A percentile compares a stretch with the other conserved stretches of the same genome.
These are phyloP conservation scores for Sylvietta virens DNA, from an alignment of 2,113 vertebrate genomes.

Conservation along the genomic window DNA sequence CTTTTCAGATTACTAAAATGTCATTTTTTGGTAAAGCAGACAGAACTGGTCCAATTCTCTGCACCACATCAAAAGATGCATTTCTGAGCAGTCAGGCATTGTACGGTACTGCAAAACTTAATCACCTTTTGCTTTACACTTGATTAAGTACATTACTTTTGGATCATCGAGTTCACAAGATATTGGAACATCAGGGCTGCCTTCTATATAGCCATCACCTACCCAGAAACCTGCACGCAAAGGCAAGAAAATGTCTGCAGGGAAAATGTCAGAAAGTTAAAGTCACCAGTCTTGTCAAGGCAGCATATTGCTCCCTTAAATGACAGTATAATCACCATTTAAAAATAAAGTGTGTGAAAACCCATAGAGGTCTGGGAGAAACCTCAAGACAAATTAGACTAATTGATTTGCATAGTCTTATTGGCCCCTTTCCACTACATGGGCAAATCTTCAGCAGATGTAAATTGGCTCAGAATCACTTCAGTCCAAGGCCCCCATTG, in stretches of 20 bases:
- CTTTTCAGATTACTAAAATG: neutral
- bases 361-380: neutral
- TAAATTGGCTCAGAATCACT: neutral
- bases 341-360: neutral
- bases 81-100: slow-evolving; percentile 62
- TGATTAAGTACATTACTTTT: slow-evolving; percentile 61
- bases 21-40: slow-evolving; percentile 25
- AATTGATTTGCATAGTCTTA: neutral
- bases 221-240: neutral
- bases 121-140: slow-evolving; percentile 63
- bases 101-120: slow-evolving; percentile 39
- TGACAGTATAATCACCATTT: slow-evolving; percentile 16
- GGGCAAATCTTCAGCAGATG: neutral
- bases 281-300: neutral
- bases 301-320: neutral
- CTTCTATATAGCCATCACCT: slow-evolving; percentile 21
- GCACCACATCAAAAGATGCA: slow-evolving; percentile 50
- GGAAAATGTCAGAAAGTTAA: neutral
- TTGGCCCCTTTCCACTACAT: neutral
- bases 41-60: slow-evolving; percentile 48
- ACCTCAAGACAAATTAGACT: neutral
- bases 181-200: slow-evolving; percentile 25
- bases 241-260: neutral
- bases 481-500: neutral
- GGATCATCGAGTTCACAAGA: slow-evolving; percentile 56